Base-by-base conservation (phyloP, 2,888 invertebrate genomes). In the Hypolimnas misippus region DNA sequence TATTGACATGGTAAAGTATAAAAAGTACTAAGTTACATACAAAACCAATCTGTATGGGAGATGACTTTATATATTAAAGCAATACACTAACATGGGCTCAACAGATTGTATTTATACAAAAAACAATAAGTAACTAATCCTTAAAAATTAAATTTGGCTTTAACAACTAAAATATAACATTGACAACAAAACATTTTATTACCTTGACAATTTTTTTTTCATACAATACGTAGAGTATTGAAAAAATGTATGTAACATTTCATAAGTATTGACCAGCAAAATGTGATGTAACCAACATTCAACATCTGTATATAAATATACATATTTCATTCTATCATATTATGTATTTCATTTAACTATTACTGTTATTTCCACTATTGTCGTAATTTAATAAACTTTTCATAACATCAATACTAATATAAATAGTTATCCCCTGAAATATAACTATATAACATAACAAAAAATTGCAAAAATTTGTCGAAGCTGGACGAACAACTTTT, bases 141-240 rank as follows among this genome's bases (percentile, higher is more conserved):
- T 52, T 52, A 52, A 17, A 52, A 35, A 35, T 33, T 19, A 52
- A 52, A 52, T 52, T 52, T 52, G 52, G 52, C 29, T 52, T 52
- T 55, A 55, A 55, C 55, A 42, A 55, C 49, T 49, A 49, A 49
- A 29, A 49, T 49, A 49, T 49, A 49, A 49, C 49, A 49, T 14
- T 29, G 14, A 49, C 49, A 49, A 46, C 29, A 49, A 19, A 49
- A 49, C 49, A 25, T 49, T n/a, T 25, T 49, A 44, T 46, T 46
- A 21, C 7, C 25, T 25, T 49, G n/a, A 46, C 25, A 29, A 49
- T 14, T 12, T 21, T 21, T 6, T 46, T 21, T 21, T 21, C 19
- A 46, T 21, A 46, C 8, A 12, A 21, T 6, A 10, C n/a, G n/a
- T 5, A n/a, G 10, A 46, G 44, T 46, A 12, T 44, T 46, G 19